A percentile compares a stretch with the other conserved stretches of the same genome.
phyloP scores from a whole-genome alignment of 2,113 vertebrate genomes.

The Candoia aspera region DNA sequence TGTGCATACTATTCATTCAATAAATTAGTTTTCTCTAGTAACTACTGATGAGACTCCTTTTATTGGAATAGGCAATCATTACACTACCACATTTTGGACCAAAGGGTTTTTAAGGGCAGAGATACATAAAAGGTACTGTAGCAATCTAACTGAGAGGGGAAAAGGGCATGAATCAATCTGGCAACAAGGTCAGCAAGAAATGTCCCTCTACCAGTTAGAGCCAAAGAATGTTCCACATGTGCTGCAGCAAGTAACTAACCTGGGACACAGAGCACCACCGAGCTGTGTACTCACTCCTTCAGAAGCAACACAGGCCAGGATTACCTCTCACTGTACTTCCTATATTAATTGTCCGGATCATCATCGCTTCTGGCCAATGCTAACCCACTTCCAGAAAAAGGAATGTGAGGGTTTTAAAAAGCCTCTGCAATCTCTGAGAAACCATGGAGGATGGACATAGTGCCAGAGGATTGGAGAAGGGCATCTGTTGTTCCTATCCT shows the following conservation, averaged over 20 bases:
- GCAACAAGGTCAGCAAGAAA: not conserved
- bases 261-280: too few species aligned
- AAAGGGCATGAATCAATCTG: not conserved
- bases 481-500: not conserved
- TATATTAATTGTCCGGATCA: not conserved
- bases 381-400: not conserved
- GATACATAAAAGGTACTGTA: not conserved
- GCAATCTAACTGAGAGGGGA: not conserved
- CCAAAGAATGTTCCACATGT: too few species aligned
- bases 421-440: not conserved
- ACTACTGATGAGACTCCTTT: too few species aligned
- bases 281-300: too few species aligned
- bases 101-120: too few species aligned
- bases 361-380: not conserved
- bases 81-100: too few species aligned
- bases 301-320: too few species aligned
- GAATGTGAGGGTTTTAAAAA: not conserved
- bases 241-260: too few species aligned
- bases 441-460: not conserved
- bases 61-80: too few species aligned
- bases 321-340: too few species aligned
- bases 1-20: too few species aligned
- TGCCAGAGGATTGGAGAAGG: not conserved
- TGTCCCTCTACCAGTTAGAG: not conserved
- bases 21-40: too few species aligned